Evolutionary conservation across 1,140 invertebrate genomes (phyloP), one percentile per base, ranked within the genome.

Genomic region (Conus betulinus): DNA sequence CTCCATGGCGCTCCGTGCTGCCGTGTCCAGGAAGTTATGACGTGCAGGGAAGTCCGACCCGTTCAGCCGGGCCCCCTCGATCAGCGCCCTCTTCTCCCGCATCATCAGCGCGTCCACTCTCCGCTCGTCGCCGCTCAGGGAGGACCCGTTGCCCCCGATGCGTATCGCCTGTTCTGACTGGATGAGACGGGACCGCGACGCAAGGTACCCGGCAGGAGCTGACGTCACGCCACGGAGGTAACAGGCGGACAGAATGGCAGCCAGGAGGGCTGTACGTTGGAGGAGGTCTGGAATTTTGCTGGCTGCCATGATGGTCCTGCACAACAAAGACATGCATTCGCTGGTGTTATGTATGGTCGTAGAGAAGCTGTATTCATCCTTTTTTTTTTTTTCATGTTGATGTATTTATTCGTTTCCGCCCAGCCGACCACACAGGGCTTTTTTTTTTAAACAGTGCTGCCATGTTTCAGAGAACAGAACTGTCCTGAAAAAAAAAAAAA

Each of bases 31-130:
- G 60, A 85, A 85, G 55, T 27, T 67, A 57, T 67, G 15, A 5
- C 57, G 25, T 20, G 55, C 17, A 1, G 84, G 17, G 20, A 63
- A 85, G 55, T n/a, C 7, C 10, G 84, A 55, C 27, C 60, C 60
- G 15, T 85, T n/a, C 20, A 85, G 84, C 23, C 84, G 57, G 23
- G 84, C 27, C 6, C 20, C 10, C 15, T 60, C 55, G 7, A 85
- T 67, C 55, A 85, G 23, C 25, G 5, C n/a, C 23, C 11, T 60
- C 57, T 85, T 85, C 60, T 85, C 84, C 20, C 60, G 23, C 84
- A 85, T 8, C 10, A 85, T n/a, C 20, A 85, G 7, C 57, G 51
- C 60, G 84, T 85, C 60, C 84, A 85, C 84, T n/a, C 25, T 55
- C 17, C 39, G 23, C 57, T 85, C 84, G 8, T 63, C 53, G 6